phyloP scores from a whole-genome alignment of 2,113 vertebrate genomes.

The Misgurnus mizolepis region DNA sequence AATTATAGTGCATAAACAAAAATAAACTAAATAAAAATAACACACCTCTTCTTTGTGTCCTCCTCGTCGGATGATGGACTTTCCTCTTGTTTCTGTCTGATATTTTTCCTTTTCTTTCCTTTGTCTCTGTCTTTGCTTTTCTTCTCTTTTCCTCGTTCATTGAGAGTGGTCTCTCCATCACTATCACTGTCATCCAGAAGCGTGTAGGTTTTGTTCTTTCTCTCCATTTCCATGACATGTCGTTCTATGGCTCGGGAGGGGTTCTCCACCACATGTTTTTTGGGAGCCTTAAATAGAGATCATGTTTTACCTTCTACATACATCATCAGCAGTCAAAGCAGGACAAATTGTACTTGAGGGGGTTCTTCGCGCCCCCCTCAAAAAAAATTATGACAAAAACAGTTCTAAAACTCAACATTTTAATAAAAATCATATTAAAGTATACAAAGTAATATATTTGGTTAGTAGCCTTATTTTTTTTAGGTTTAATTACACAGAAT shows the following conservation, averaged over 20 bases:
- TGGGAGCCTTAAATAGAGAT: conserved; percentile 76
- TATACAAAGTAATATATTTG: too few relatives aligned
- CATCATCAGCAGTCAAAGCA: neutral
- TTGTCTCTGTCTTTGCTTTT: conserved; percentile 65
- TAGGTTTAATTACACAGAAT: too few relatives aligned
- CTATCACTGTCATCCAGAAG: conserved; percentile 85
- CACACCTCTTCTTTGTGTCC: conserved; percentile 64
- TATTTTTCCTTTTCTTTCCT: conserved; percentile 78
- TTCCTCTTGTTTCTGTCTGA: conserved; percentile 77
- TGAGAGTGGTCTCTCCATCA: conserved; percentile 59
- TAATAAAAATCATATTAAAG: too few relatives aligned
- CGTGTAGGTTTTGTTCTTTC: conserved; percentile 82
- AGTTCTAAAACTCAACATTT: too few relatives aligned
- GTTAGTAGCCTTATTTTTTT: too few relatives aligned
- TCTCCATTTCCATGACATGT: conserved; percentile 83
- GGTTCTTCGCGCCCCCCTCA: too few relatives aligned
- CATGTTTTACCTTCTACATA: neutral
- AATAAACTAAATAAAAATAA: too few relatives aligned
- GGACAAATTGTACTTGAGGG: neutral
- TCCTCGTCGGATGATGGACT: conserved; percentile 74
- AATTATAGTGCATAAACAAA: too few relatives aligned
- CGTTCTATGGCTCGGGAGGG: conserved; percentile 78
- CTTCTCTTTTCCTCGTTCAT: conserved; percentile 66
- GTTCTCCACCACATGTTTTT: conserved; percentile 77
- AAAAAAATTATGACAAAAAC: too few relatives aligned